These are phyloP conservation scores for Diadumene lineata DNA, from an alignment of 92 coral and sea anemone species.

Conservation along the genomic window DNA sequence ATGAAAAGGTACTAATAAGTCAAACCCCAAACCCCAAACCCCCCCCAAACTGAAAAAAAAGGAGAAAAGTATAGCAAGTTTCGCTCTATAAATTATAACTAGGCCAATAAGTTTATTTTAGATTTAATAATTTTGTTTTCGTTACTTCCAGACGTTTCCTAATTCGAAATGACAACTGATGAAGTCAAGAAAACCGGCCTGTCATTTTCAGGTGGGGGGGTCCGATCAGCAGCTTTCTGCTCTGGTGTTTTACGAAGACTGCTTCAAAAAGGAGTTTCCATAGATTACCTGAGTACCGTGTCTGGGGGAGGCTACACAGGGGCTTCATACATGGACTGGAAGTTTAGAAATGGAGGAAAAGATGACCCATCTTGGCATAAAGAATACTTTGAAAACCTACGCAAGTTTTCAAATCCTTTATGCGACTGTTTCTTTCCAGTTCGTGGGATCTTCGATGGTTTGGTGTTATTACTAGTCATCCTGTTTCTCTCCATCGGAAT, in stretches of 20 bases:
- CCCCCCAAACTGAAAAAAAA: too few relatives aligned
- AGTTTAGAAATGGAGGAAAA: slow-evolving; percentile 67
- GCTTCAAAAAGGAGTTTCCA: slow-evolving; percentile 54
- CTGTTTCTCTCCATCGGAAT: background rate
- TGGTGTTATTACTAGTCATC: background rate
- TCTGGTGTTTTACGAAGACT: slow-evolving; percentile 65
- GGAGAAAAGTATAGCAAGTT: too few relatives aligned
- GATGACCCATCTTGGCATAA: slow-evolving; percentile 86
- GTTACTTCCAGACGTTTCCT: too few relatives aligned
- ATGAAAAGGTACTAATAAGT: too few relatives aligned
- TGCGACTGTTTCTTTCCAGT: slow-evolving; percentile 46
- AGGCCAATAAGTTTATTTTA: too few relatives aligned
- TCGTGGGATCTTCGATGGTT: background rate
- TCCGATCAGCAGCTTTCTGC: slow-evolving; percentile 41
- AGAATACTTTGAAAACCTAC: slow-evolving; percentile 73
- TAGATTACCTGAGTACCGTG: slow-evolving; percentile 82
- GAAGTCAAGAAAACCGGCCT: slow-evolving; percentile 23
- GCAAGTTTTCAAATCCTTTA: slow-evolving; percentile 39
- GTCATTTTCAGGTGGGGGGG: slow-evolving; percentile 39
- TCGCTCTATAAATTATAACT: too few relatives aligned
- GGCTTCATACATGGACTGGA: slow-evolving; percentile 86
- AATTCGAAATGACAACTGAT: background rate
- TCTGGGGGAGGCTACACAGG: slow-evolving; percentile 94
- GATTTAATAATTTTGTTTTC: too few relatives aligned
- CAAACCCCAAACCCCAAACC: too few relatives aligned